Evolutionary conservation across 2,113 vertebrate species (phyloP), one percentile per base, ranked within the genome.

Genomic region (Syrrhaptes paradoxus): DNA sequence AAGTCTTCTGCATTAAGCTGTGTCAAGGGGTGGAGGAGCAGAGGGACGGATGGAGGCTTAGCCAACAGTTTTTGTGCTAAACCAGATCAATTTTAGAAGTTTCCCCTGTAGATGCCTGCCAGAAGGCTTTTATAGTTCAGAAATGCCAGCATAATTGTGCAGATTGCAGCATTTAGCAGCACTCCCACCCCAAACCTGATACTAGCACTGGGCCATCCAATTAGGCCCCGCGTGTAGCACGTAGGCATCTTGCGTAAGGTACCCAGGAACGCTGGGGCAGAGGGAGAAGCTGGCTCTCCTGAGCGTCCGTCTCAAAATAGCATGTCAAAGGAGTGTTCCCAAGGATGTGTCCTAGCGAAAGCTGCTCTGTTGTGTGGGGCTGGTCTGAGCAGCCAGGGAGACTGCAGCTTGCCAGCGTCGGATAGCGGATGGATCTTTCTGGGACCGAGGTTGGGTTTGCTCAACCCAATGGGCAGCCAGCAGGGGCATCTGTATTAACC

Each of bases 31-130:
- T 90, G 87, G 90, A 78, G 87, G 73, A 93, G 90, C 76, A 86
- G 87, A 68, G 75, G 88, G 86, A 87, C 0, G 10, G 43, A 78
- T 81, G 84, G 79, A 93, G 79, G 90, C 83, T 95, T 85, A 90
- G 89, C 91, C 73, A 97, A 93, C 74, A 89, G 70, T 92, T 97
- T 95, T 97, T 96, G 55, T 84, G 54, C 81, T 92, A 92, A 90
- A 87, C 52, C 38, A 72, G 96, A 97, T 97, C 83, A 94, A 89
- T 98, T 97, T 88, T 96, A 97, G 96, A 97, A 95, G 91, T 96
- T 96, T 97, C 63, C 45, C 79, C 77, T 80, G 79, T 77, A 94
- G 77, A 84, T 90, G 89, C 46, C 61, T 67, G 81, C 73, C 34
- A 3, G 73, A 45, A 95, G 94, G 96, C 95, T 95, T 95, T 93